Percentiles rank a stretch among this genome's conserved stretches.
Conservation (phyloP, 23 tunicate species). For the Corella eumyota region DNA sequence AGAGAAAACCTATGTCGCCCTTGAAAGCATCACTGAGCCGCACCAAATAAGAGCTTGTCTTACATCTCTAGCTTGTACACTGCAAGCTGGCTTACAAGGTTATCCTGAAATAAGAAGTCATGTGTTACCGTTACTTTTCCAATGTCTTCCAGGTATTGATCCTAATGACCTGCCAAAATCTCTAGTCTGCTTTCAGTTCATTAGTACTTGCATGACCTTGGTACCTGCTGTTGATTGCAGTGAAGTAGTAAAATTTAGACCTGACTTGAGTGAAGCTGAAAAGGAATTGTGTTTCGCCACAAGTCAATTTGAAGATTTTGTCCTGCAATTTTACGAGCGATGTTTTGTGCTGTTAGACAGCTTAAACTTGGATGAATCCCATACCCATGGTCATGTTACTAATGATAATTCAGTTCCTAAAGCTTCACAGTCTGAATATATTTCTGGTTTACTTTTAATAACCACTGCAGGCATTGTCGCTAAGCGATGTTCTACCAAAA, state of each 20-base stretch:
- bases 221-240: slow-evolving; percentile 83
- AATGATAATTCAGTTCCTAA: no score
- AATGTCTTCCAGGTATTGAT: slow-evolving; percentile 79
- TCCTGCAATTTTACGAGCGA: slow-evolving; percentile 60
- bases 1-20: slow-evolving; percentile 71
- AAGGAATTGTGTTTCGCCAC: slow-evolving; percentile 52
- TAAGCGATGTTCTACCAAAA: slow-evolving; percentile 42
- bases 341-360: slow-evolving; percentile 52
- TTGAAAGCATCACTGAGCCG: slow-evolving; percentile 82
- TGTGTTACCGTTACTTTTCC: slow-evolving; percentile 65
- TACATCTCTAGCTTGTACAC: slow-evolving; percentile 36
- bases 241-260: slow-evolving; percentile 6
- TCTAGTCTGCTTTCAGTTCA: slow-evolving; percentile 60
- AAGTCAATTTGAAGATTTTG: slow-evolving; percentile 65
- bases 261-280: slow-evolving; percentile 38
- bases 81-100: slow-evolving; percentile 24
- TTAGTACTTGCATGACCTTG: slow-evolving; percentile 50
- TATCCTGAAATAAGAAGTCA: slow-evolving; percentile 54
- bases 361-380: slow-evolving; percentile 51
- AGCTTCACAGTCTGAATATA: slow-evolving; percentile 17
- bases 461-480: slow-evolving; percentile 30
- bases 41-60: slow-evolving; percentile 73
- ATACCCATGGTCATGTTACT: slow-evolving; percentile 14
- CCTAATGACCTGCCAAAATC: slow-evolving; percentile 91
- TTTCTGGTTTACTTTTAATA: slow-evolving; percentile 28